Base-by-base conservation (phyloP, 2,888 invertebrate genomes). In the Onthophagus sagittarius region DNA sequence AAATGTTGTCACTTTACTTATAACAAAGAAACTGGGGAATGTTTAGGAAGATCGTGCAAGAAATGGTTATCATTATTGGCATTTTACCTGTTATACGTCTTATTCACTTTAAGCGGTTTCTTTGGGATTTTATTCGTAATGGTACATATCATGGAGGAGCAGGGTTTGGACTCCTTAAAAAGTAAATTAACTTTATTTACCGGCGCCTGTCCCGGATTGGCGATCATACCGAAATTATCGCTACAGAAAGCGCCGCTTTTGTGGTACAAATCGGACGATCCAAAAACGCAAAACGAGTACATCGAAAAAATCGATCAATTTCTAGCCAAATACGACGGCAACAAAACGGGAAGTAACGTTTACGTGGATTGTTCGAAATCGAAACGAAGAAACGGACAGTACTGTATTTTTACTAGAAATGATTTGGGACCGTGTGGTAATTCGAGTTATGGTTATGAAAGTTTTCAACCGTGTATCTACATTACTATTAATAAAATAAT, bases 361-460 rank as follows among this genome's bases (percentile, higher is more conserved):
- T 73, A 73, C 62, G 73, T 73, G 7, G 71, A 73, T 69, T 73
- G 73, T n/a, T 31, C 62, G 31, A 71, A 67, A 14, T 62, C 67
- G 13, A 71, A 73, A 32, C 23, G 23, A 32, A 23, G 9, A 31
- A 1, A 1, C 7, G 32, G 32, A n/a, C 67, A 67, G 23, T 69
- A 71, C 7, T 73, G 73, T 15, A 71, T 11, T 32, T 73, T 73
- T 32, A 71, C 71, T 6, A 71, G 62, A 15, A 15, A 71, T 1
- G 65, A 64, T 62, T 31, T 73, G 14, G 73, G 73, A 62, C 73
- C 73, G 5, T 73, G 73, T 23, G 73, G 71, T 4, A 33, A 62
- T 23, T 53, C 62, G 3, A 71, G 69, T 5, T 73, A 73, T 15
- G 73, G 73, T 32, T 73, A 73, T 13, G 62, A 11, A 5, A 71